phyloP scores from a whole-genome alignment of 2,797 vertebrate genomes.

The Manis javanica region DNA sequence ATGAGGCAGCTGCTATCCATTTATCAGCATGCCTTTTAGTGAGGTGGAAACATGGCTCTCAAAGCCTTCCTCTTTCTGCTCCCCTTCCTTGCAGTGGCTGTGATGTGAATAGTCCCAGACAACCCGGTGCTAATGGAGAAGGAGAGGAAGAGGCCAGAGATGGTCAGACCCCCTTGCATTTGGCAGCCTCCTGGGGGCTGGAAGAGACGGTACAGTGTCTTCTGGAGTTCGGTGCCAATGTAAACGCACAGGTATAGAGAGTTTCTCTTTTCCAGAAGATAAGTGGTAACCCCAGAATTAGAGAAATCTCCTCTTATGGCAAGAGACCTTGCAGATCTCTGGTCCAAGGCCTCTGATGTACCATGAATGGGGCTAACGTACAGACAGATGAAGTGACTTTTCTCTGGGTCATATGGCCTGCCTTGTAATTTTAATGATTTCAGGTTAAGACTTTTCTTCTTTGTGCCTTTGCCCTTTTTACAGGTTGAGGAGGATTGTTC shows the following conservation, averaged over 20 bases:
- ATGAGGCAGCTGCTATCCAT: not conserved
- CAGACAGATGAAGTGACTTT: not conserved
- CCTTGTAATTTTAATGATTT: not conserved
- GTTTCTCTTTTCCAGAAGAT: not conserved
- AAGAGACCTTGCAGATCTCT: not conserved
- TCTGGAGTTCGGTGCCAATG: constrained; percentile 97
- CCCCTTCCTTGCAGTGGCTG: constrained; percentile 90
- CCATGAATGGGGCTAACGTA: not conserved
- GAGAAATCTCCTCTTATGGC: not conserved
- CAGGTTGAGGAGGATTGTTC: not conserved
- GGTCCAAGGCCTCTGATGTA: not conserved
- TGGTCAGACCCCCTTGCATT: constrained; percentile 95
- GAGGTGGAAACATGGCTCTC: not conserved
- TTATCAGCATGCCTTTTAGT: not conserved
- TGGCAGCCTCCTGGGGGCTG: constrained; percentile 97
- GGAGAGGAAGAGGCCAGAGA: constrained; percentile 98
- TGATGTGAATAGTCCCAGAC: constrained; percentile 95
- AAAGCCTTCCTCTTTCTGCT: not conserved
- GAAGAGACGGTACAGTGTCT: constrained; percentile 99
- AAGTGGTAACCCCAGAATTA: not conserved
- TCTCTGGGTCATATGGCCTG: not conserved
- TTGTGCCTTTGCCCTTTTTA: not conserved
- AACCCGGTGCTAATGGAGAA: constrained; percentile 94
- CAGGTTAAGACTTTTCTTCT: not conserved
- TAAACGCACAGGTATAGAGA: constrained; percentile 94